Evolutionary conservation across 2,797 vertebrate genomes (phyloP).

Genomic region (Takifugu ocellatus): DNA sequence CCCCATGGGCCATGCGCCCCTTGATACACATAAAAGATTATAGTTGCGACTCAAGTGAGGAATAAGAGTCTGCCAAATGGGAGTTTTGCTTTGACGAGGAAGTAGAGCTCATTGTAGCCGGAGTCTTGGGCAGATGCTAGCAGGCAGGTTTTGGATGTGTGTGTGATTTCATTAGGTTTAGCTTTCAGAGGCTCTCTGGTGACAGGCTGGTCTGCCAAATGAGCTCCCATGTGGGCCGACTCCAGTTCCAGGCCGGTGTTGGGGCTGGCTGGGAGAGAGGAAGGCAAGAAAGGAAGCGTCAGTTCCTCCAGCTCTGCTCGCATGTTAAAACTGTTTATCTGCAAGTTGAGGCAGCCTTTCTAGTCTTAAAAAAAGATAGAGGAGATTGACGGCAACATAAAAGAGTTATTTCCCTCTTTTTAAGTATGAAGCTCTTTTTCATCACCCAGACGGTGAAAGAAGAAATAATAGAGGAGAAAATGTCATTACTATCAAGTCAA

Average conservation of each 20-base stretch:
- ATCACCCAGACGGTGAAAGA: slow-evolving; percentile 4
- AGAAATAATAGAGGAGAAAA: slow-evolving; percentile 45
- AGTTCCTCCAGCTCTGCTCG: neutral
- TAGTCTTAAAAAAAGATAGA: slow-evolving; percentile 40
- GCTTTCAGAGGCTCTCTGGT: slow-evolving; percentile 57
- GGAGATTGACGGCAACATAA: slow-evolving; percentile 22
- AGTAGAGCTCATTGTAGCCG: slow-evolving; percentile 40
- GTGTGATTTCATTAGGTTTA: slow-evolving; percentile 66
- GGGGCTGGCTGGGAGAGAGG: slow-evolving; percentile 44
- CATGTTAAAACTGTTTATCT: slow-evolving; percentile 22
- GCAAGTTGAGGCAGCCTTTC: slow-evolving; percentile 17
- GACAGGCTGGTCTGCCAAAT: slow-evolving; percentile 62
- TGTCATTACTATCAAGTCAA: slow-evolving; percentile 42
- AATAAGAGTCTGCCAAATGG: slow-evolving; percentile 7
- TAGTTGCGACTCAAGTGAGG: slow-evolving; percentile 26
- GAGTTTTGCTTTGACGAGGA: slow-evolving; percentile 32
- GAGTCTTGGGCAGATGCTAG: slow-evolving; percentile 48
- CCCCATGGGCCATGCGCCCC: slow-evolving; percentile 7
- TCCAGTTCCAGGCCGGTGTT: slow-evolving; percentile 39
- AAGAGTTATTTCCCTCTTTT: slow-evolving; percentile 23
- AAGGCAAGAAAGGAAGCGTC: slow-evolving; percentile 12
- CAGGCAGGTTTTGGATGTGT: slow-evolving; percentile 54
- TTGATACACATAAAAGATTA: slow-evolving; percentile 28
- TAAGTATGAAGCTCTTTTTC: slow-evolving; percentile 29
- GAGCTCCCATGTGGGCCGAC: slow-evolving; percentile 65